Evolutionary conservation across 2,797 vertebrate genomes (phyloP), one percentile per base, ranked within the genome.

Genomic region (Selene dorsalis): DNA sequence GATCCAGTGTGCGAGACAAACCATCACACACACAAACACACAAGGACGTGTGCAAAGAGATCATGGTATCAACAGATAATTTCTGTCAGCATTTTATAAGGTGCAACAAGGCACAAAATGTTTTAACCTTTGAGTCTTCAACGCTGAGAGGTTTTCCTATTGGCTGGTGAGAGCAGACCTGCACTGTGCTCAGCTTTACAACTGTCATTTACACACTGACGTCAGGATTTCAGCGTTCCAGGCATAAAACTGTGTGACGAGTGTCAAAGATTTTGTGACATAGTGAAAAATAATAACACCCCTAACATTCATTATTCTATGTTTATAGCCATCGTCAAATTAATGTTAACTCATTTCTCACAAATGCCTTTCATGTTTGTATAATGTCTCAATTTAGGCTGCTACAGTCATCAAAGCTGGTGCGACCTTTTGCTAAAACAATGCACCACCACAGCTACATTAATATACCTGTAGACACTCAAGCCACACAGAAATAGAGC

Each of bases 11-110:
- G 60, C 58, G 70, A 83, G 38, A 66, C 45, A 45, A 39, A 14
- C 69, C 22, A 41, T 13, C 69, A 69, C 62, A 53, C 32, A 28
- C 26, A 35, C 45, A 58, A n/a, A n/a, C 61, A 38, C 66, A 28
- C 10, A 35, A 24, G 3, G 1, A 67, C 75, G 56, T 58, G 43
- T 1, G 4, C 50, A 38, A 59, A 50, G 80, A 73, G 57, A 80
- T 74, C 73, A 79, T 66, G 68, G 78, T 62, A 84, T 80, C 77
- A 78, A 85, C 78, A 86, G 53, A 76, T 45, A 69, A 80, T 66
- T 69, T 83, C 47, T 0, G 65, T 86, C 83, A 84, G 82, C 66
- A n/a, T 65, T 83, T 77, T 75, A 71, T 48, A 43, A 74, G 47
- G 41, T 68, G 57, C 20, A 7, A 74, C 53, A 50, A 30, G 6